phyloP scores from a whole-genome alignment of 2,888 invertebrate species.

The Catocala fraxini region DNA sequence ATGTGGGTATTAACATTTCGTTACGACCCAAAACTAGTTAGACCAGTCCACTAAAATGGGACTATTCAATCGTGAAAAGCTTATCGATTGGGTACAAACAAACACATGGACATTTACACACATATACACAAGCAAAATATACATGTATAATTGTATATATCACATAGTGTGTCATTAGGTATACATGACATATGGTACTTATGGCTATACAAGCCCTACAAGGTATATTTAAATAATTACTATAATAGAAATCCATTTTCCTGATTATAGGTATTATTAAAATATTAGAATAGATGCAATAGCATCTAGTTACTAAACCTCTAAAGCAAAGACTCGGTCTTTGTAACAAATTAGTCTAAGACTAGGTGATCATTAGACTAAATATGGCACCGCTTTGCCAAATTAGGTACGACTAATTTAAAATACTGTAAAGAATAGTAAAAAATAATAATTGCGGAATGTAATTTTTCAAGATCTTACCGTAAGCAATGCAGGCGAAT shows the following conservation, averaged over 20 bases:
- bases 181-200: neutral
- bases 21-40: constrained; percentile 39
- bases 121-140: neutral
- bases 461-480: constrained; percentile 61
- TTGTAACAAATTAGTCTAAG: neutral
- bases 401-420: too few relatives aligned
- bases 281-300: too few relatives aligned
- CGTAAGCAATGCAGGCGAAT: constrained; percentile 73
- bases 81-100: constrained; percentile 13
- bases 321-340: too few relatives aligned
- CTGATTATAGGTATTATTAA: too few relatives aligned
- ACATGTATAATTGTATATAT: constrained; percentile 1
- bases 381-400: neutral
- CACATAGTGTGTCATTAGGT: neutral
- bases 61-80: constrained; percentile 32
- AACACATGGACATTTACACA: too few relatives aligned
- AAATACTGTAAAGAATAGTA: neutral
- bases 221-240: too few relatives aligned
- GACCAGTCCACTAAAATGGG: constrained; percentile 33
- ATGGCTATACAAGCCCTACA: too few relatives aligned
- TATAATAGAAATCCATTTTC: too few relatives aligned
- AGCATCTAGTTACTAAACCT: too few relatives aligned
- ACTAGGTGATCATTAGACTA: neutral
- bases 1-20: constrained; percentile 23
- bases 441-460: neutral